Conservation (phyloP, 2,113 vertebrate genomes). For the Dryoscopus gambensis region DNA sequence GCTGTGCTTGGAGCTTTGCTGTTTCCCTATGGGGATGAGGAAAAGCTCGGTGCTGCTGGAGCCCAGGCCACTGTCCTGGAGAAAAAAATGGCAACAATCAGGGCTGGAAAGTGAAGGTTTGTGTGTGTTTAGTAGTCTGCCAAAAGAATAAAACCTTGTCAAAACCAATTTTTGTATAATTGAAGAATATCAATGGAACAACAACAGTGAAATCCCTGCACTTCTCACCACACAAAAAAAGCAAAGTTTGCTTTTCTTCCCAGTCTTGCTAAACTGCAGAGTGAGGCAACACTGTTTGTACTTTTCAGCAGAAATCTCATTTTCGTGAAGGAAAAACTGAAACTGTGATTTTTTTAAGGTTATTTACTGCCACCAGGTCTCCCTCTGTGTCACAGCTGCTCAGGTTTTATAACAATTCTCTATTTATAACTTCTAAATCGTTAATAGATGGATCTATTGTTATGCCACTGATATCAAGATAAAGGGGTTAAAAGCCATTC, state of each 20-base stretch:
- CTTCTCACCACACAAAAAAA: background rate
- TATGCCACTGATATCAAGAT: background rate
- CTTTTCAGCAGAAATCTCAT: background rate
- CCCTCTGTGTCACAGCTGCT: background rate
- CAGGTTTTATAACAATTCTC: background rate
- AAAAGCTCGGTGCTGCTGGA: rapidly evolving
- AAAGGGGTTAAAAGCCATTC: background rate
- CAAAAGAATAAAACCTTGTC: background rate
- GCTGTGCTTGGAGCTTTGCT: background rate
- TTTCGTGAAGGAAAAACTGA: background rate
- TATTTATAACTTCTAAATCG: background rate
- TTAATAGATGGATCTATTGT: background rate
- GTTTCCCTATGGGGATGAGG: background rate
- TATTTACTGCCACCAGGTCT: background rate
- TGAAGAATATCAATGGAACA: background rate
- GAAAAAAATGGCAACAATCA: background rate
- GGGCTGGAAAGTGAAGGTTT: background rate
- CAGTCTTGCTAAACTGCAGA: background rate
- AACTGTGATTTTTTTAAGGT: background rate
- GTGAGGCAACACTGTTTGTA: background rate
- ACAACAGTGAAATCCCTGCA: background rate
- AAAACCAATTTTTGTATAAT: background rate
- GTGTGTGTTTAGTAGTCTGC: background rate
- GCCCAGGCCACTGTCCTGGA: background rate
- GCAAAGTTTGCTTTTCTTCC: background rate